Base-by-base conservation (phyloP, 1,140 invertebrate species). In the Drosophila pruinosa region DNA sequence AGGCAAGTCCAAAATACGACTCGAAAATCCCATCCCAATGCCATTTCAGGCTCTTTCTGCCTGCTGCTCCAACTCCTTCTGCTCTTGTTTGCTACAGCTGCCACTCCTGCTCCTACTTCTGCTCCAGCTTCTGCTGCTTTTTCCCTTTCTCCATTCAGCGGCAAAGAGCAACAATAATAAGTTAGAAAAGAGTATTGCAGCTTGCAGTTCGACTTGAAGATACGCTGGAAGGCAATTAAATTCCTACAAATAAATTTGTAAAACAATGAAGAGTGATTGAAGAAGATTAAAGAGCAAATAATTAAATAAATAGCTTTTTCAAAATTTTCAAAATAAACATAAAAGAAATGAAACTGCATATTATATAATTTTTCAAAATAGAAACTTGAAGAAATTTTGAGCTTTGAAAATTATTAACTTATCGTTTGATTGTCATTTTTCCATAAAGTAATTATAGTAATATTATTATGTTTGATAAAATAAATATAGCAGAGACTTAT, bases 101-200 rank as follows among this genome's bases (percentile, higher is more conserved):
- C 43, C n/a, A n/a, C n/a, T 39, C 1, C 39, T 22, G n/a, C 36
- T 14, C 6, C 36, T 15, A 14, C 31, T 36, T 3, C 36, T 47
- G 6, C 22, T 24, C 21, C 43, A 12, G n/a, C n/a, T 45, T 1
- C 43, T 45, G 10, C 47, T 26, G 31, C 14, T 22, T 19, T 17
- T 50, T 19, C 7, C 38, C 28, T 53, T 17, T 17, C 39, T 19
- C 45, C 50, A 53, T 52, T 34, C 45, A 50, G 41, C 53, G 52
- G 65, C 38, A 74, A 83, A 63, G 39, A 62, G 47, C 58, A 69
- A 69, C 58, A 69, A 63, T 69, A 69, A 69, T 54, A 69, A 53
- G 28, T 69, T 47, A 43, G 19, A 22, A 19, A 22, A 24, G 22
- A 10, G 17, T 6, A 8, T 26, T 10, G 0, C 0, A 12, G 17